Evolutionary conservation across 2,113 vertebrate genomes (phyloP), one percentile per base, ranked within the genome.

Genomic region (Eurypyga helias): DNA sequence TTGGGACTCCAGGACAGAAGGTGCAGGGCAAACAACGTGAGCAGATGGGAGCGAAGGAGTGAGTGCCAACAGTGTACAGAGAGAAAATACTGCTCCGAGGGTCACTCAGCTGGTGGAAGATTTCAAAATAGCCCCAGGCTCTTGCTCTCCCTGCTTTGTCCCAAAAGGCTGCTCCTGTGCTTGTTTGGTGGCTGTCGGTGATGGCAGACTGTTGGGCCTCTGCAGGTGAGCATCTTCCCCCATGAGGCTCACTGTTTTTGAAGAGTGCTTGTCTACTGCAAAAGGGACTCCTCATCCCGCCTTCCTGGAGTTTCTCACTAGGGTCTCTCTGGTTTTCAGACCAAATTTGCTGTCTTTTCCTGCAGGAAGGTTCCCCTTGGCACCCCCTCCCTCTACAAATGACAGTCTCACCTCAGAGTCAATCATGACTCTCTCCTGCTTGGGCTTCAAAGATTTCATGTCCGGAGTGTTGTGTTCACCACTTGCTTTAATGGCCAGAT

Each of bases 381-480:
- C 16, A 7, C 13, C 34, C 5, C 3, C 13, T 48, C 55, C 36
- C 13, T 64, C 54, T 61, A 0, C 0, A 0, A 70, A 18, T 8
- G 17, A 33, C 2, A 24, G 8, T 17, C 58, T 77, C 29, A 25
- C 46, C 49, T 76, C 61, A 57, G 17, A 76, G 51, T 46, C 28
- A 51, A 0, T 33, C 36, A 26, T 0, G 1, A 2, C 49, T 69
- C 55, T 58, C 31, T 43, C 43, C 29, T 13, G 10, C 23, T 34
- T 15, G 17, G 10, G 18, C 34, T 41, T 73, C 1, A 0, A 73
- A 34, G 23, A 46, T 49, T 61, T 73, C 20, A 13, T 3, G 0
- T 18, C 49, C 65, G 45, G 45, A 93, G 25, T 14, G 31, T 34
- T 45, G 18, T 4, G 15, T 23, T 33, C n/a, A 18, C 9, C 15